These are phyloP conservation scores for Sussaba pulchella DNA, from an alignment of 2,888 invertebrate species.

Conservation along the genomic window DNA sequence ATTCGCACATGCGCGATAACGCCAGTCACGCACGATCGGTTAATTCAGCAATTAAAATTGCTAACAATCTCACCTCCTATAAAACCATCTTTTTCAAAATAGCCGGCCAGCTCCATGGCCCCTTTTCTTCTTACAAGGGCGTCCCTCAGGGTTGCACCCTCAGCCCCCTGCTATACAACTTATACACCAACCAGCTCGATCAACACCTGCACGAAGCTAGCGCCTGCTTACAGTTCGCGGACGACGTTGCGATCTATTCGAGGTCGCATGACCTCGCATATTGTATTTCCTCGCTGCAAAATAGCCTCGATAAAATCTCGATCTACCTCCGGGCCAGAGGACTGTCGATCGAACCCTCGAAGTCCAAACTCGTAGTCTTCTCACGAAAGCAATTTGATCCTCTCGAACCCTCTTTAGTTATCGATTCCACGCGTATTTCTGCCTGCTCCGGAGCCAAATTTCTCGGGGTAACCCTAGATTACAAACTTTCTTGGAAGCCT, in stretches of 20 bases:
- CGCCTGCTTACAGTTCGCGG: constrained; percentile 46
- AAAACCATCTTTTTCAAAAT: background rate
- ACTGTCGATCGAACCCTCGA: constrained; percentile 14
- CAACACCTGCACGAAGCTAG: background rate
- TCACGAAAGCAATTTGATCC: constrained; percentile 1
- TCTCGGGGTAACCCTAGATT: background rate
- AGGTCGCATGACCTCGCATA: background rate
- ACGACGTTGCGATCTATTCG: constrained; percentile 34
- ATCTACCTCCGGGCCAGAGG: constrained; percentile 4
- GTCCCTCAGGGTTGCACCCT: constrained; percentile 5
- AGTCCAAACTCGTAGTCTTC: constrained; percentile 2
- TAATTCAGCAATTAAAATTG: too few relatives aligned
- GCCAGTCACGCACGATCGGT: too few relatives aligned
- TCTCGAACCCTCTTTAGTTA: background rate
- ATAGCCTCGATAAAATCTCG: background rate
- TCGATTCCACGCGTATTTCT: background rate
- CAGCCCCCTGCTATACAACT: background rate
- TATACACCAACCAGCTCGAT: constrained; percentile 16
- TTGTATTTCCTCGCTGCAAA: constrained; percentile 4
- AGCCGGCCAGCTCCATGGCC: background rate
- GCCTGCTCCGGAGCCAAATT: background rate
- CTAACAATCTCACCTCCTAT: background rate
- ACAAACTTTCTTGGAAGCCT: background rate
- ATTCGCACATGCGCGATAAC: too few relatives aligned
- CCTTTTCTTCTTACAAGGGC: background rate